A percentile compares a stretch with the other conserved stretches of the same genome.
phyloP scores from a whole-genome alignment of 2,113 vertebrate genomes.

The Proteles cristata region DNA sequence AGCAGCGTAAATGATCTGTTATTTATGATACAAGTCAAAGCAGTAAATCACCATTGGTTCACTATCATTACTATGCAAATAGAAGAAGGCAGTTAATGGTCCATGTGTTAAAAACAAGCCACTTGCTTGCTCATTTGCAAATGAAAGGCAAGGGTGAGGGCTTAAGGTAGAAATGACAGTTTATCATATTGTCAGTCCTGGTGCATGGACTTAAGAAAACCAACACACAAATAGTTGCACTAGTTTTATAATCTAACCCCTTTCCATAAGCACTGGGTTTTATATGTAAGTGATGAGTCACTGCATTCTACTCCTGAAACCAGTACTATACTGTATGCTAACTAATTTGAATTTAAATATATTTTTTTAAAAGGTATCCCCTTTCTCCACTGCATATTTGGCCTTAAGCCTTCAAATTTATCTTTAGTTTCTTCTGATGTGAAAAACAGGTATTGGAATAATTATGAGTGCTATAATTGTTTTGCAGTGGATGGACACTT shows the following conservation, averaged over 20 bases:
- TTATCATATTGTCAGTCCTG: conserved; percentile 63
- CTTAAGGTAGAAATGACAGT: conserved; percentile 72
- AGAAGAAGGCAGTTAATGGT: conserved; percentile 84
- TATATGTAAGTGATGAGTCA: too few species aligned
- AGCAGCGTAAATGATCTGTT: conserved; percentile 88
- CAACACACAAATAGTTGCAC: background rate
- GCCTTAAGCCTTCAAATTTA: background rate
- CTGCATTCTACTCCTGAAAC: too few species aligned
- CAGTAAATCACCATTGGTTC: conserved; percentile 85
- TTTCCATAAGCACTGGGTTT: background rate
- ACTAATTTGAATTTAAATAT: too few species aligned
- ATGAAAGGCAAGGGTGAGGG: conserved; percentile 82
- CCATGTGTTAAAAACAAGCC: conserved; percentile 85
- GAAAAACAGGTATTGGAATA: conserved; percentile 15
- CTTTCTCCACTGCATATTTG: background rate
- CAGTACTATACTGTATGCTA: too few species aligned
- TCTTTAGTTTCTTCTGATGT: background rate
- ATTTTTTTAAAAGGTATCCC: background rate
- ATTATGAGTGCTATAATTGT: background rate
- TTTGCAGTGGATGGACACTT: background rate
- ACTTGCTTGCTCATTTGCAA: conserved; percentile 83
- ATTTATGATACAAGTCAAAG: conserved; percentile 84
- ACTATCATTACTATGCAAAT: conserved; percentile 87
- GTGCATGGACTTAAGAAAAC: background rate
- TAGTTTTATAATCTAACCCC: background rate